Base-by-base conservation (phyloP, 2,797 vertebrate genomes). In the Okamejei kenojei region DNA sequence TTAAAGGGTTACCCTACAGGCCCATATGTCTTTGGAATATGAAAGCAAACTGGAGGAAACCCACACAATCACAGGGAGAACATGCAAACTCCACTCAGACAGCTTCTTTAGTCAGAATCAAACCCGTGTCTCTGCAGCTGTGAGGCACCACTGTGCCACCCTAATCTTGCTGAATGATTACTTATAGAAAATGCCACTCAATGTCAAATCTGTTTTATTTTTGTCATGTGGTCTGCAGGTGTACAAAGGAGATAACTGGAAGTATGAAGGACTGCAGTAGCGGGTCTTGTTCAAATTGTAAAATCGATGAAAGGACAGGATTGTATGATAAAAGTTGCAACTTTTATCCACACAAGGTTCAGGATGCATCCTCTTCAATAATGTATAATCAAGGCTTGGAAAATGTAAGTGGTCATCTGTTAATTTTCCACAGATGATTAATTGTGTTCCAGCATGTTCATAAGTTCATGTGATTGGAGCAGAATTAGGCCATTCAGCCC, bases 321-420 rank as follows among this genome's bases (percentile, higher is more conserved):
- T 61, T 95, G 93, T 95, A 95, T 2, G 94, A 94, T 65, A 94
- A 94, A 61, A 94, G 94, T 26, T 97, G 96, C 77, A 90, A 90
- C 32, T 96, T 97, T 93, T 93, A 95, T 93, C 96, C 95, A 15
- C 93, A 96, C 13, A 95, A 93, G 54, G 88, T 93, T 0, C 95
- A 96, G 95, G 95, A 93, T 32, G 93, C 95, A 93, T 93, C 93
- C 7, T 54, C 94, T 61, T 97, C 97, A 5, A 95, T 96, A 94
- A 96, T 96, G 96, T 96, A 94, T 94, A 94, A 95, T 93, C 95
- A 94, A 94, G 96, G 94, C 58, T 93, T 96, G 77, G 93, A 94
- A 93, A 94, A 95, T 93, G 96, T 96, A 95, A 96, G 95, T 96
- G 94, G 86, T 74, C 13, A 54, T 73, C 82, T n/a, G 38, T 93